These are phyloP conservation scores for Acanthosepion pharaonis DNA, from an alignment of 2,888 invertebrate genomes.

Conservation along the genomic window DNA sequence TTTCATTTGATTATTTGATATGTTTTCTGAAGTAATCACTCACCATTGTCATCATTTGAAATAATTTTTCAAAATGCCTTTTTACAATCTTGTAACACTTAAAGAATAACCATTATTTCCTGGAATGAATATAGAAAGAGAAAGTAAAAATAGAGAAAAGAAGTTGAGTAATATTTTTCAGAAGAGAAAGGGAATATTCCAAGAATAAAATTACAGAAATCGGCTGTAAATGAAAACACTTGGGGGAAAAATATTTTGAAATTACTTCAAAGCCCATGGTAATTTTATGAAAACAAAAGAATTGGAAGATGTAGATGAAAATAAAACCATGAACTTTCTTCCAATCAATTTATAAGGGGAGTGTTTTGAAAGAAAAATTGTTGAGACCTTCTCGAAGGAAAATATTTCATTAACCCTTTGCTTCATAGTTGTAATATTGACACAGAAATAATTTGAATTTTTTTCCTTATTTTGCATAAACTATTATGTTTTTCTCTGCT, in stretches of 20 bases:
- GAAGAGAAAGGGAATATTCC: not conserved
- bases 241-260: not conserved
- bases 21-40: not conserved
- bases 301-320: not conserved
- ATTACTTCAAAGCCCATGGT: not conserved
- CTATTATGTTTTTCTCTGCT: too few relatives aligned
- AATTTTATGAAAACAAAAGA: not conserved
- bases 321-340: not conserved
- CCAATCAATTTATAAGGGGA: not conserved
- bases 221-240: not conserved
- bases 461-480: too few relatives aligned
- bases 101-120: not conserved
- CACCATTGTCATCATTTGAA: not conserved
- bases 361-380: not conserved
- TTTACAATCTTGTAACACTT: not conserved
- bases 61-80: not conserved
- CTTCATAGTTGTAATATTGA: not conserved
- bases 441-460: too few relatives aligned
- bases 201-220: not conserved
- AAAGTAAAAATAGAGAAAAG: not conserved
- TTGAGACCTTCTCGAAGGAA: not conserved
- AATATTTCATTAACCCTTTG: constrained; percentile 4
- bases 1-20: not conserved
- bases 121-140: not conserved
- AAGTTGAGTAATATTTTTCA: not conserved